Base-by-base conservation (phyloP, 2,797 vertebrate genomes). In the Aldrovandia affinis region DNA sequence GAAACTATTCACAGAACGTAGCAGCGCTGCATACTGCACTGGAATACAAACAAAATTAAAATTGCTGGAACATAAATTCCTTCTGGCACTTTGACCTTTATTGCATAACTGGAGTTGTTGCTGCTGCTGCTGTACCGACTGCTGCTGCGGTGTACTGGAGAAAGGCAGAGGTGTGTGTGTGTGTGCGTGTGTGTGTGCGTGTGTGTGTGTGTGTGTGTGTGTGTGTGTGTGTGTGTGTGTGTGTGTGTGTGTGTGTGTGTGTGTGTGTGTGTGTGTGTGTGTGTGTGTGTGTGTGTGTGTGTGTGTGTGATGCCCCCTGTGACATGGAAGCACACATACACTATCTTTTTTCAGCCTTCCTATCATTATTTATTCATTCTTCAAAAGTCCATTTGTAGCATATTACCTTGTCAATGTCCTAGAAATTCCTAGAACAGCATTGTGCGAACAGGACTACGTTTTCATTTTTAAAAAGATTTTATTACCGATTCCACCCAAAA, bases 341-440 rank as follows among this genome's bases (percentile, higher is more conserved):
- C 73, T 5, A 39, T 6, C 20, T 73, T 39, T 73, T 73, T 73
- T 73, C 18, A 7, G 33, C 30, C 20, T 20, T 73, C 68, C 36
- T 68, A 12, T 42, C 68, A 73, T 73, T 73, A 73, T 73, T 73
- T 39, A 73, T 73, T 73, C 1, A 73, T 65, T 63, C 28, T 25
- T 36, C 63, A 68, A 12, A 73, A 39, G 68, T 73, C 68, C 20
- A 20, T 42, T 9, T 73, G 36, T 73, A 39, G 68, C 68, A 22
- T 73, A 73, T 73, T 20, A 22, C 36, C 68, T 2, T 42, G 36
- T 42, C 18, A 7, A 1, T 39, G 36, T 73, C 68, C n/a, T n/a
- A 14, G 14, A 33, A 73, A 33, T 14, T 8, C 63, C 20, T 9
- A 20, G 33, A 22, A 22, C 68, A 73, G 33, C 68, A 73, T 20